phyloP scores from a whole-genome alignment of 2,888 invertebrate genomes.

The Drosophila colorata region DNA sequence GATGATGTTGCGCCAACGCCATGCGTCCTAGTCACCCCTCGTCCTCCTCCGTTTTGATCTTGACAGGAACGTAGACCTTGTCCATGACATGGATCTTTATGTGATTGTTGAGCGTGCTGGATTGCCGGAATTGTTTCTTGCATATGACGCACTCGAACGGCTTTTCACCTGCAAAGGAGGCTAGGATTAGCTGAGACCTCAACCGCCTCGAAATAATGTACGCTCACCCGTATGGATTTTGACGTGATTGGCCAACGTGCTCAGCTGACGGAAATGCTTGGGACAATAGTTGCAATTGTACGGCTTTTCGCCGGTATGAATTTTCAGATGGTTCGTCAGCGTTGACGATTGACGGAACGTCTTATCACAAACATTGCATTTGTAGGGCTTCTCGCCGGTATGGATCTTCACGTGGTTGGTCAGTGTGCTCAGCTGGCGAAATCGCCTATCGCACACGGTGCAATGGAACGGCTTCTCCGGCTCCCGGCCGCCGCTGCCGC shows the following conservation, averaged over 20 bases:
- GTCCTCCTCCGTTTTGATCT: slow-evolving; percentile 85
- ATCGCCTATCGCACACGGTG: slow-evolving; percentile 85
- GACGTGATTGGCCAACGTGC: slow-evolving; percentile 85
- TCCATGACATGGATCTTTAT: slow-evolving; percentile 86
- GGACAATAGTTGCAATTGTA: slow-evolving; percentile 85
- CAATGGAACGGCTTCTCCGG: slow-evolving; percentile 85
- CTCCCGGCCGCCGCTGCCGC: slow-evolving; percentile 64
- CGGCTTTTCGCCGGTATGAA: slow-evolving; percentile 85
- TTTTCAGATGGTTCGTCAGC: slow-evolving; percentile 85
- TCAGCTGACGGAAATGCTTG: slow-evolving; percentile 85
- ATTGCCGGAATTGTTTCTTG: slow-evolving; percentile 86
- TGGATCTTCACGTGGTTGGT: slow-evolving; percentile 86
- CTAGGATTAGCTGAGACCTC: slow-evolving; percentile 42
- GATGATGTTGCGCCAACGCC: slow-evolving; percentile 84
- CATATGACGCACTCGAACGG: slow-evolving; percentile 85
- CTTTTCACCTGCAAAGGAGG: slow-evolving; percentile 82
- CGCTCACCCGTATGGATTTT: slow-evolving; percentile 85
- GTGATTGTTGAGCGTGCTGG: slow-evolving; percentile 85
- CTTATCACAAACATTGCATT: slow-evolving; percentile 85
- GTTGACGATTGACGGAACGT: slow-evolving; percentile 85
- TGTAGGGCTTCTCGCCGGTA: slow-evolving; percentile 85
- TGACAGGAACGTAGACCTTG: slow-evolving; percentile 85
- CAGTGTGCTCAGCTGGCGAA: slow-evolving; percentile 85
- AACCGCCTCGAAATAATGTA: slow-evolving; percentile 19
- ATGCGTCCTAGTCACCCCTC: slow-evolving; percentile 85